Conservation (phyloP, 2,113 vertebrate genomes). For the Turnix velox region DNA sequence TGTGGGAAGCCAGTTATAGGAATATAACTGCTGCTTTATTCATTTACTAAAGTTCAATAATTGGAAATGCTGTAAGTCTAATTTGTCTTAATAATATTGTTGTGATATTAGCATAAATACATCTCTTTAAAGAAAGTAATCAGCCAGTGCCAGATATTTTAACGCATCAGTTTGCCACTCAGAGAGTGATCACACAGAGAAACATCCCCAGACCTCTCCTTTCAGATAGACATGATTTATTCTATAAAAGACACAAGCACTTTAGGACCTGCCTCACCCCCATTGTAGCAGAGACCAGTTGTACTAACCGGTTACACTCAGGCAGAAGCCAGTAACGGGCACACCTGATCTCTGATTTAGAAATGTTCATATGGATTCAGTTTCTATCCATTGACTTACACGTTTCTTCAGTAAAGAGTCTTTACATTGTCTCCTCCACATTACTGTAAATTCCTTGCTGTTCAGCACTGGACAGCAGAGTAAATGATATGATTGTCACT, state of each 20-base stretch:
- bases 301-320: background rate
- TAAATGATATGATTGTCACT: background rate
- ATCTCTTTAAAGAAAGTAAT: background rate
- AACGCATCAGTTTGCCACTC: background rate
- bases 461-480: background rate
- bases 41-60: slow-evolving; percentile 56
- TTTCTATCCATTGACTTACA: background rate
- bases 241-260: background rate
- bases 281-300: background rate
- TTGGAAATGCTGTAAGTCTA: slow-evolving; percentile 65
- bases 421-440: background rate
- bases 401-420: background rate
- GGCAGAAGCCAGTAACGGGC: accelerated
- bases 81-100: slow-evolving; percentile 40
- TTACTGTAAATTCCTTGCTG: background rate
- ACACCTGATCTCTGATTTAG: background rate
- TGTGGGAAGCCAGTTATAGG: slow-evolving; percentile 55
- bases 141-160: background rate
- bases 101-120: background rate
- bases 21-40: slow-evolving; percentile 67
- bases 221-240: background rate
- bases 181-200: background rate
- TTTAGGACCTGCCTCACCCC: background rate
- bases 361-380: background rate
- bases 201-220: background rate